phyloP scores from a whole-genome alignment of 2,888 invertebrate species.

The Halictus quadricinctus region DNA sequence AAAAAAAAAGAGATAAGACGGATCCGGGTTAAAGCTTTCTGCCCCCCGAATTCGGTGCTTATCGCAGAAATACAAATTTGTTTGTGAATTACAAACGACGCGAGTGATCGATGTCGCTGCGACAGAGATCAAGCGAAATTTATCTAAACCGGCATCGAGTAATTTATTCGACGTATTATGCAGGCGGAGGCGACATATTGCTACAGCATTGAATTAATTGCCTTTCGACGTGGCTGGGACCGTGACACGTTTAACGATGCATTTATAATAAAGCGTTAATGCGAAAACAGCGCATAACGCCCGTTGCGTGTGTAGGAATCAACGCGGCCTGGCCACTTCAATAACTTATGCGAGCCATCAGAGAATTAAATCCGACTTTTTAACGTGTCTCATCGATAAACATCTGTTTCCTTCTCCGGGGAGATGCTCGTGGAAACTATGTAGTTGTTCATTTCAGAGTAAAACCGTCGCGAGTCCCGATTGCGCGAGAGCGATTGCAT shows the following conservation, averaged over 20 bases:
- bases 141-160: slow-evolving; percentile 17
- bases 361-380: slow-evolving; percentile 18
- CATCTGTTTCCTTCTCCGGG: too few relatives aligned
- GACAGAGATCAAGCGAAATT: not conserved
- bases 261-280: slow-evolving; percentile 40
- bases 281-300: slow-evolving; percentile 14
- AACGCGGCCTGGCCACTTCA: not conserved
- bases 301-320: not conserved
- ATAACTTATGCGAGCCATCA: slow-evolving; percentile 12
- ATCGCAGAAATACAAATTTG: not conserved
- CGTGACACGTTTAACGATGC: slow-evolving; percentile 12
- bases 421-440: too few relatives aligned
- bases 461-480: too few relatives aligned
- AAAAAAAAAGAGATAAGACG: not conserved
- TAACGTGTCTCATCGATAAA: too few relatives aligned
- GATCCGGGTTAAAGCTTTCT: not conserved
- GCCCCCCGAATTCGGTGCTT: not conserved
- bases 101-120: not conserved
- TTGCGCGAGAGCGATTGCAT: too few relatives aligned
- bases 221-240: slow-evolving; percentile 20
- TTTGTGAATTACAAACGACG: not conserved
- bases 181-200: slow-evolving; percentile 24
- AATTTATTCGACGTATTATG: slow-evolving; percentile 40
- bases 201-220: slow-evolving; percentile 39
- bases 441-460: too few relatives aligned